Evolutionary conservation across 2,113 vertebrate species (phyloP), one percentile per base, ranked within the genome.

Genomic region (Dasypus novemcinctus): DNA sequence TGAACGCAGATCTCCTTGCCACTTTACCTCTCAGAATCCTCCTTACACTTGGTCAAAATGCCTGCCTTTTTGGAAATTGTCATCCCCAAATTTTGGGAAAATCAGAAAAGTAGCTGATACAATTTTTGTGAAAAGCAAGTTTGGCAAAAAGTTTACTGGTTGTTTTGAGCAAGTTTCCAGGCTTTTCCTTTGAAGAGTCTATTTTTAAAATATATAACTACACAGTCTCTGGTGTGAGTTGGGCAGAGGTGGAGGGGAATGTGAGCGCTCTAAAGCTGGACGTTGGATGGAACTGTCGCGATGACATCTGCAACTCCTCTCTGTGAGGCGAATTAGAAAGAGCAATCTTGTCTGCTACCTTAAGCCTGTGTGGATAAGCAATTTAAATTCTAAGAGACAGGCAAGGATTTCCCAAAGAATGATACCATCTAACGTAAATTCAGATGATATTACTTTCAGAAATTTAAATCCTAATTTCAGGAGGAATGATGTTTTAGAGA

Each of bases 391-490:
- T 87, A 66, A 85, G 87, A 92, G 95, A 52, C 41, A 87, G 15
- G 29, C 64, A 17, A 87, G 2, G 38, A 14, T 80, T 92, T 96
- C 31, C 54, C 54, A 49, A 61, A 76, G 75, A 76, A 61, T 21
- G 13, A 61, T n/a, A 21, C 21, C 49, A 83, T 38, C 80, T 69
- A 83, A 63, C 27, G 57, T n/a, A 83, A 27, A 10, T 94, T 95
- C 49, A 89, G 25, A 71, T 69, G 86, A 86, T 87, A 89, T 82
- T 96, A 80, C 36, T 94, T 74, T 71, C 54, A 80, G 46, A 84
- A 87, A 93, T 84, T 83, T 64, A 90, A 80, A 92, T 92, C 27
- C 38, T 81, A 92, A 81, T 87, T 91, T 96, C 29, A 11, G 79
- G 25, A 91, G 4, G 27, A 87, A 61, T 5, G 4, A 7, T 92